These are phyloP conservation scores for Amphimedon queenslandica DNA, from an alignment of 37 sponge, comb jelly and placozoan genomes.

Conservation along the genomic window DNA sequence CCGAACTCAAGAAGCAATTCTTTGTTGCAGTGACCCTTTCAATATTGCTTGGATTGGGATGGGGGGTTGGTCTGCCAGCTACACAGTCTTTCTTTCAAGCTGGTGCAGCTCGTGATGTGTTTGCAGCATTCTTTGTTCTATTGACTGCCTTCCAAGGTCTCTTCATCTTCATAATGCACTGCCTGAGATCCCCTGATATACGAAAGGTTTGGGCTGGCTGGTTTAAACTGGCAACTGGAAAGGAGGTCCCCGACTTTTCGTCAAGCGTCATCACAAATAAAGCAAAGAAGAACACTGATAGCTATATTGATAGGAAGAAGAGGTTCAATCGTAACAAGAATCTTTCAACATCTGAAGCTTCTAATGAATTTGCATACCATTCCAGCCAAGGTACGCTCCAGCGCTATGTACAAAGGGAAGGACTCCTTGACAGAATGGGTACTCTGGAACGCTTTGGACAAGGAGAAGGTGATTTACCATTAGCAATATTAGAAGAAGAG, in stretches of 20 bases:
- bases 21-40: constrained; percentile 11
- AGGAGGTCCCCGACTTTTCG: neutral
- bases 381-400: neutral
- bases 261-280: neutral
- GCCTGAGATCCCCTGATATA: constrained; percentile 22
- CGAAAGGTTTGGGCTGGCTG: constrained; percentile 20
- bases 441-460: neutral
- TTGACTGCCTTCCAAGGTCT: constrained; percentile 29
- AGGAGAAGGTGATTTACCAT: neutral
- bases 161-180: constrained; percentile 22
- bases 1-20: constrained; percentile 5
- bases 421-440: neutral
- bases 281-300: neutral
- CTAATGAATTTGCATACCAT: neutral
- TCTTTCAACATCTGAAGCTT: neutral
- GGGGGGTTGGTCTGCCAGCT: constrained; percentile 30
- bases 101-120: neutral
- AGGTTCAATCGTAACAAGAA: neutral
- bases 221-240: neutral
- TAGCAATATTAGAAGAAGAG: neutral
- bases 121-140: constrained; percentile 15
- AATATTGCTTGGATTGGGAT: constrained; percentile 40
- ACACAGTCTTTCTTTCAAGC: neutral
- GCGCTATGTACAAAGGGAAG: neutral
- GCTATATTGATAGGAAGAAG: neutral